Percentiles rank a stretch among this genome's conserved stretches.
Evolutionary conservation across 2,888 invertebrate genomes (phyloP).

Genomic region (Xestia sexstrigata): DNA sequence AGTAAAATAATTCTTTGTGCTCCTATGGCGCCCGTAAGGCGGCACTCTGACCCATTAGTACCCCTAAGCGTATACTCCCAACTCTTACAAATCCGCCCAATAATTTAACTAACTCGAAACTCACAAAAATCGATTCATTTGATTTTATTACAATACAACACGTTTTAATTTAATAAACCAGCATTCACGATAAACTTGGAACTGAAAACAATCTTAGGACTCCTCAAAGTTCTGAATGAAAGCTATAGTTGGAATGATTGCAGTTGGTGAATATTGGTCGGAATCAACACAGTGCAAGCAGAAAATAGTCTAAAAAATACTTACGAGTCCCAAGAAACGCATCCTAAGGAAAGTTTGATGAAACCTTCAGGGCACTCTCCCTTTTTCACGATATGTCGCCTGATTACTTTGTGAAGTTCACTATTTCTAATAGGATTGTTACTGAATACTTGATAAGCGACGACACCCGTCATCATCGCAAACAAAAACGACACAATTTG

Average conservation of each 20-base stretch:
- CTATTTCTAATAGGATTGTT: neutral
- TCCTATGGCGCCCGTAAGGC: no score
- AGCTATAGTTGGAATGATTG: neutral
- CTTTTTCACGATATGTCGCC: neutral
- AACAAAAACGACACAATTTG: neutral
- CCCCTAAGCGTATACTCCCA: no score
- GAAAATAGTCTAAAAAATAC: neutral
- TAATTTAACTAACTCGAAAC: neutral
- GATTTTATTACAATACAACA: neutral
- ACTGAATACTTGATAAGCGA: neutral
- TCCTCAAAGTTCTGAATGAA: neutral
- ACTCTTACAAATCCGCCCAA: no score
- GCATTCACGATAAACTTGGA: neutral
- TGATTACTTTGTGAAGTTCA: conserved; percentile 3
- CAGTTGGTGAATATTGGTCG: no score
- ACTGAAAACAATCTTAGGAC: neutral
- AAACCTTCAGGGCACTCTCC: conserved; percentile 5
- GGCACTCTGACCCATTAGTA: no score
- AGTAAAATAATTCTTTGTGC: no score
- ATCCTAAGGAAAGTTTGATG: neutral
- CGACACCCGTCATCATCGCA: neutral
- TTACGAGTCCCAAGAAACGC: conserved; percentile 3
- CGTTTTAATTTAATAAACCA: neutral
- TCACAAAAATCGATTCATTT: neutral
- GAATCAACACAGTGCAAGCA: neutral